Evolutionary conservation across 2,797 vertebrate species (phyloP).

Genomic region (Adelosebastes latens): DNA sequence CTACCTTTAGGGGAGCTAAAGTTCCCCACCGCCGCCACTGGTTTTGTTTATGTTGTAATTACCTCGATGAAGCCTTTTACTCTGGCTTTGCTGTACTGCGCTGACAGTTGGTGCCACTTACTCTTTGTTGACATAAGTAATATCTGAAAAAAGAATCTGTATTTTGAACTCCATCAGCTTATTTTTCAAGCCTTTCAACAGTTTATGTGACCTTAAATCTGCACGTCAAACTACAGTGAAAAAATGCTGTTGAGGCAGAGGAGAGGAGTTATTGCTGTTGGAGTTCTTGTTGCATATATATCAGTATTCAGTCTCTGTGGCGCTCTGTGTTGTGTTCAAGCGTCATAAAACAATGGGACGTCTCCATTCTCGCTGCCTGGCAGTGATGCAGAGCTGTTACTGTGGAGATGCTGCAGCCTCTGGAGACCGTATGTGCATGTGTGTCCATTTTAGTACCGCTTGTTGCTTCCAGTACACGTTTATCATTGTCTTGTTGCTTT

Average conservation of each 20-base stretch:
- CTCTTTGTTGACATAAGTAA: neutral
- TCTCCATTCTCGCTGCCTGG: constrained; percentile 17
- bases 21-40: neutral
- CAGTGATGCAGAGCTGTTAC: constrained; percentile 27
- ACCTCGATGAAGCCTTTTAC: neutral
- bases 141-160: neutral
- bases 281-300: constrained; percentile 8
- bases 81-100: neutral
- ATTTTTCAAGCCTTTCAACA: neutral
- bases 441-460: neutral
- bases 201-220: neutral
- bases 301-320: neutral
- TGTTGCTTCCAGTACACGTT: neutral
- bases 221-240: neutral
- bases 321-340: constrained; percentile 8
- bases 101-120: neutral
- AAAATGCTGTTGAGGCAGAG: neutral
- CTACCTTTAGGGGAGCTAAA: neutral
- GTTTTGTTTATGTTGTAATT: constrained; percentile 5
- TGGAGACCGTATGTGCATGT: neutral
- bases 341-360: constrained; percentile 47
- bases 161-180: neutral
- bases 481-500: neutral
- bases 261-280: neutral
- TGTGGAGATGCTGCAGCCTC: constrained; percentile 31